Evolutionary conservation across 2,888 invertebrate genomes (phyloP), one percentile per base, ranked within the genome.

Genomic region (Osmoderma eremita): DNA sequence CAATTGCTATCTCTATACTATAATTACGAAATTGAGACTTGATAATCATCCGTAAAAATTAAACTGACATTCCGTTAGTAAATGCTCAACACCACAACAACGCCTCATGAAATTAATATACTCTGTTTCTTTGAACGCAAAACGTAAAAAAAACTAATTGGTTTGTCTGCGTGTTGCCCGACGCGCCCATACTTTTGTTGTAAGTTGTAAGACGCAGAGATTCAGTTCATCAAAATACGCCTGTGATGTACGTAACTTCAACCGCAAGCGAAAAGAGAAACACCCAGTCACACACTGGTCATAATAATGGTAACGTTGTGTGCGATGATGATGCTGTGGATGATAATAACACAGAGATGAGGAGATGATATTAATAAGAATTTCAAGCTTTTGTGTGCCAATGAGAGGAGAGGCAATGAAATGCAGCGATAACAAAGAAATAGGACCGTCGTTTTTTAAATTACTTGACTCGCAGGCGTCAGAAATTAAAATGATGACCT

Each of bases 401-500:
- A 50, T 22, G 22, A n/a, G 10, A 18, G 2, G n/a, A 49, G n/a
- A 22, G 30, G 30, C 30, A 30, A 30, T 10, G 22, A 50, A 20
- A 22, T 10, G 3, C 50, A 24, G n/a, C 13, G 50, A 30, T 53
- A 53, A 53, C 53, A 53, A 53, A 36, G 38, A 53, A 30, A 30
- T 30, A 30, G 15, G 38, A 17, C 36, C 36, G 36, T 53, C 22
- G 17, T 53, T 53, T 22, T 30, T 53, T 36, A 38, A 53, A 53
- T 53, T 53, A 53, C 18, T 53, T 53, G 53, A 12, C 53, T 18
- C 12, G 53, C 17, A 30, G 53, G 53, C 53, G 53, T 53, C 30
- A 30, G 53, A 53, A 53, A 53, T 53, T 53, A 53, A 53, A 53
- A 53, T 53, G 53, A 53, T 53, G 53, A 53, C 38, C 53, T 36